Base-by-base conservation (phyloP, 2,797 vertebrate species). In the Melanotaenia trifasciata region DNA sequence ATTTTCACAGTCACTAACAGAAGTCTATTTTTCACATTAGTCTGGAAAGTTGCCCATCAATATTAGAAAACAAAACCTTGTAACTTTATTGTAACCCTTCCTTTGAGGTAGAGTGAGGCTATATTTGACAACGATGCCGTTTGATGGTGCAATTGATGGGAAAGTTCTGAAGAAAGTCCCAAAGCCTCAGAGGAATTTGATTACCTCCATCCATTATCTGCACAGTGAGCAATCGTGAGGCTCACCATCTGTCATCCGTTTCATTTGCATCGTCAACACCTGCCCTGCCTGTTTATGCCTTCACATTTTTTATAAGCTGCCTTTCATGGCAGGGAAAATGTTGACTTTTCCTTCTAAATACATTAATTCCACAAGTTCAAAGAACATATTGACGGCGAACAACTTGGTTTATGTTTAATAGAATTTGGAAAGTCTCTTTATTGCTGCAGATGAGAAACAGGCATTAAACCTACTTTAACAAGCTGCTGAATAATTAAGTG, bases 241-340 rank as follows among this genome's bases (percentile, higher is more conserved):
- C 96, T 95, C 95, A 92, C 98, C 98, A 99, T 99, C 98, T 99
- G 98, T 97, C 98, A 97, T 97, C 96, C 94, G 94, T 98, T 99
- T 99, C 97, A 98, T 98, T 98, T 98, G 96, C 97, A 98, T 98
- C 95, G 93, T 96, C 96, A 97, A 97, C 97, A 98, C 98, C 97
- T 99, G 98, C 97, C 97, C 96, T 97, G 95, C 96, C 97, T 98
- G 96, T 97, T 96, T 96, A 95, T 95, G 96, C 94, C 94, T 94
- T 94, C 91, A 87, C 91, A 84, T 96, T 94, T 93, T 96, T 96
- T 96, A 94, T 95, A 95, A 87, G 57, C 92, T 88, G 90, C 94
- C 95, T 90, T 92, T 92, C 90, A 94, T 90, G 89, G 91, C 83
- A 35, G 69, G 78, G 38, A 86, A 89, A 90, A 90, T 90, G 84